Conservation (phyloP, 92 coral and sea anemone genomes). For the Plumapathes pennacea region DNA sequence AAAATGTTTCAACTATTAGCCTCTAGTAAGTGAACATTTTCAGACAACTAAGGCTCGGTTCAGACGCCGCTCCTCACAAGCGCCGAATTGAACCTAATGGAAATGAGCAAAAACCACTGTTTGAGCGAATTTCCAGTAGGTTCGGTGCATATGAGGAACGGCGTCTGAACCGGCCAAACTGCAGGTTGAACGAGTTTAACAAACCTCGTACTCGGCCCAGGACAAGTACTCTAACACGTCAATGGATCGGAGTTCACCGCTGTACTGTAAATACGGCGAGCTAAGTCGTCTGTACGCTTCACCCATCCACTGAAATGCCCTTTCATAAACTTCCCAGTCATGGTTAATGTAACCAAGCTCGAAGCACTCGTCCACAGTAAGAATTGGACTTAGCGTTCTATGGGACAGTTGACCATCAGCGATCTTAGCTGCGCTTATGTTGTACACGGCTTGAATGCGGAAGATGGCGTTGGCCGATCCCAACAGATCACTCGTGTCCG, state of each 20-base stretch:
- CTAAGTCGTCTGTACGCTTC: slow-evolving; percentile 67
- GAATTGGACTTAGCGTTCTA: slow-evolving; percentile 58
- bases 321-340: slow-evolving; percentile 46
- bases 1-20: too few relatives aligned
- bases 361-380: slow-evolving; percentile 75
- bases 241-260: slow-evolving; percentile 41
- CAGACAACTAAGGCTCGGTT: too few relatives aligned
- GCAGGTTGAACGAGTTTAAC: too few relatives aligned
- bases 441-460: slow-evolving; percentile 89
- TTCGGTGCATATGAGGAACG: too few relatives aligned
- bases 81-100: too few relatives aligned
- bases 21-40: too few relatives aligned
- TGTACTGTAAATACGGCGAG: slow-evolving; percentile 44
- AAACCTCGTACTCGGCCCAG: slow-evolving; percentile 97
- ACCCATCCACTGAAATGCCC: slow-evolving; percentile 72
- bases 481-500: slow-evolving; percentile 52
- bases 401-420: slow-evolving; percentile 68
- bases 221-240: slow-evolving; percentile 75
- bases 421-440: slow-evolving; percentile 60
- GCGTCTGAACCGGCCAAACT: too few relatives aligned
- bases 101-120: too few relatives aligned
- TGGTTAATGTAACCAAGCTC: slow-evolving; percentile 78
- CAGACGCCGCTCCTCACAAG: too few relatives aligned
- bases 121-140: too few relatives aligned
- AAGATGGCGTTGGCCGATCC: slow-evolving; percentile 81